Base-by-base conservation (phyloP, 1,140 invertebrate species). In the Ceratina japonica region DNA sequence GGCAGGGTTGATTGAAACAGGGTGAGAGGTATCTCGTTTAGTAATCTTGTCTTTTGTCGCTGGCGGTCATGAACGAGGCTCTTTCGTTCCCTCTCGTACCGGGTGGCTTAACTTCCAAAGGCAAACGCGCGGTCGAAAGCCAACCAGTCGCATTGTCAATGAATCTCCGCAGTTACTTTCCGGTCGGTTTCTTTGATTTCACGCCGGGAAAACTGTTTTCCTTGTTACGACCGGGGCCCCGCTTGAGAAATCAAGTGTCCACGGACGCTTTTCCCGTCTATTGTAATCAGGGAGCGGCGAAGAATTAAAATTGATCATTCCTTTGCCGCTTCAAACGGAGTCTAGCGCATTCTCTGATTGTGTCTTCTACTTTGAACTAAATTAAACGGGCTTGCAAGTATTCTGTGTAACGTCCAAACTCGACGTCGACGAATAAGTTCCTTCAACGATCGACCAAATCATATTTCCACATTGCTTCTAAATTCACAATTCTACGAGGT, bases 21-120 rank as follows among this genome's bases (percentile, higher is more conserved):
- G 81, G 76, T 82, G 73, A 80, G 81, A 82, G 83, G 81, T 75
- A 85, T 85, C 77, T 82, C 83, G 83, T 80, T 82, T 76, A 58
- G 80, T 69, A 85, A 82, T 80, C 81, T 80, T 66, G 77, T 80
- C 76, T 72, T 82, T 85, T 79, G 76, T 82, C 74, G 70, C 24
- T 16, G 49, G 62, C 24, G 61, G 80, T 63, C 64, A 44, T 58
- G 37, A 37, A 24, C 37, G 22, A 70, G 51, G 16, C 20, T 70
- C 66, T 68, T 56, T 49, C 59, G 49, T 16, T 62, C 31, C 56
- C 59, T 31, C 5, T 75, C 16, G 44, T 24, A 5, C 75, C 66
- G 8, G 15, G n/a, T 51, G 22, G 52, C 51, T 76, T 44, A 58
- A 75, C 65, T 63, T 80, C n/a, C 54, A 65, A 79, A 79, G 54